Evolutionary conservation across 2,888 invertebrate genomes (phyloP), one percentile per base, ranked within the genome.

Genomic region (Chaitophorus viminalis): DNA sequence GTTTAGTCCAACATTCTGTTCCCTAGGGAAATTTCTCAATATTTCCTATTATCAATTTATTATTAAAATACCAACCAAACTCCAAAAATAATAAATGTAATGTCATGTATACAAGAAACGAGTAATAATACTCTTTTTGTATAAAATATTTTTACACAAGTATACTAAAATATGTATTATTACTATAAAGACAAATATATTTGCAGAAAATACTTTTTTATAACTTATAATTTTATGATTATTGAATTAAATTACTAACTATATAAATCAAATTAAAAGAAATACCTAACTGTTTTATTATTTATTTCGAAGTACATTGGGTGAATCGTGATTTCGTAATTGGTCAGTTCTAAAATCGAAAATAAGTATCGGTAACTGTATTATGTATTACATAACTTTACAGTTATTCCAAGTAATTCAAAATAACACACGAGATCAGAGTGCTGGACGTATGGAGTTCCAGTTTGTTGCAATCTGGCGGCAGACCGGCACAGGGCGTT

Each of bases 401-500:
- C 3, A 25, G 52, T 54, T 11, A 14, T 77, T 54, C 52, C 54
- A 77, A 33, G 36, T 83, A 83, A 60, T 39, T 83, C 18, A 36
- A 74, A 83, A 60, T 84, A 84, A 77, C 31, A 75, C 36, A 68
- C 8, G 39, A 83, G 39, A 83, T 75, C 17, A 36, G 21, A 60
- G 29, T 65, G 46, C 76, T 46, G n/a, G 33, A 68, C 83, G 29
- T 60, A 72, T 36, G 33, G n/a, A 33, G 79, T 86, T 75, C 46
- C 76, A 65, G 87, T 54, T 79, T 87, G 81, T 79, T 87, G 79
- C 87, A 72, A 87, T 72, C 74, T 74, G 81, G 74, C 65, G 72
- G 79, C 87, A 72, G 79, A 74, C 60, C 72, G 72, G 17, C 79
- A 81, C 87, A 74, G 87, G 87, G 87, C 87, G 87, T 87, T 87